Base-by-base conservation (phyloP, 2,888 invertebrate genomes). In the Cataglyphis livida region DNA sequence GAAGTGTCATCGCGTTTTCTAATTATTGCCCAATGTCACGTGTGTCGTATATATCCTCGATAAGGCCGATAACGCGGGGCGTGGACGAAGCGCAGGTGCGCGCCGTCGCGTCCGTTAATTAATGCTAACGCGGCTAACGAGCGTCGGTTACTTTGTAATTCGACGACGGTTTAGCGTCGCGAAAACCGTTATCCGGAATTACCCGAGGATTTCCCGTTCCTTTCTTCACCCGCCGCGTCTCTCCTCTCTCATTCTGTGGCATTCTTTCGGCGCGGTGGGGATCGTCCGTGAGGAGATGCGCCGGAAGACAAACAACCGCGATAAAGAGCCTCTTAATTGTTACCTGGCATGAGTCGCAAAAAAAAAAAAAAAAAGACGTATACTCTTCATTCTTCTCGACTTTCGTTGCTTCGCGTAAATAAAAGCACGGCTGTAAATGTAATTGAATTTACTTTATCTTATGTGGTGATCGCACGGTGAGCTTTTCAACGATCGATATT, bases 81-180 rank as follows among this genome's bases (percentile, higher is more conserved):
- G 54, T 74, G 64, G n/a, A 66, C 51, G 18, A 61, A 61, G 59
- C 35, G 59, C 83, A 82, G 79, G 81, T 83, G 84, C 32, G 74
- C 0, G 41, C 62, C 57, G 79, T 73, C 66, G 71, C 75, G 71
- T 59, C 81, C 81, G 87, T 85, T 89, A 89, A 89, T 89, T 89
- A 89, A 89, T 84, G 89, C 87, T 85, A 89, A 89, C 87, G 62
- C 85, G 79, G 76, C 78, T 88, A 89, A 89, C 88, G 83, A 89
- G 88, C 73, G 83, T 61, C 85, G 88, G 88, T 88, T 88, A 85
- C 84, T 88, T 85, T 85, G 89, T 85, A 89, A 89, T 84, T 87
- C 87, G 89, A 85, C 78, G 82, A 79, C 76, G 85, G 84, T 87
- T 88, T 85, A 87, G 87, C 83, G 79, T 79, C 79, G 84, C 84